Percentiles rank a stretch among this genome's conserved stretches.
Evolutionary conservation across 2,888 invertebrate genomes (phyloP).

Genomic region (Eubasilissa splendida): DNA sequence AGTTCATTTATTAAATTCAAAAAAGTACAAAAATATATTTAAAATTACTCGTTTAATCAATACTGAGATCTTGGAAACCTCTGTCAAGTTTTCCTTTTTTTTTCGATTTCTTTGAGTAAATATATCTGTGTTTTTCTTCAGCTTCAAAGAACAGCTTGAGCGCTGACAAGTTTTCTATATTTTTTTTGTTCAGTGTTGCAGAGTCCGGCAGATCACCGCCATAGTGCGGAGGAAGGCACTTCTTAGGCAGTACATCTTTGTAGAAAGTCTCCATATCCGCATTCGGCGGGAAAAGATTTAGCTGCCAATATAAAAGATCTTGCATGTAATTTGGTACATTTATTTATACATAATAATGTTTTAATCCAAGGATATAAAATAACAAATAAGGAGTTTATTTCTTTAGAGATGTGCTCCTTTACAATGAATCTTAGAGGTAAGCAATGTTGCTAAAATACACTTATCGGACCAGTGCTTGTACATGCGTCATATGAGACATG

Average conservation of each 20-base stretch:
- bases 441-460: too few relatives aligned
- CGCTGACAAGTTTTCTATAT: constrained; percentile 65
- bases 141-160: constrained; percentile 67
- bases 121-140: constrained; percentile 63
- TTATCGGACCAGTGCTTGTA: too few relatives aligned
- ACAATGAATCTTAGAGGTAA: too few relatives aligned
- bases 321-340: neutral
- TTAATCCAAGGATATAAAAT: too few relatives aligned
- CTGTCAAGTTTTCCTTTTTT: constrained; percentile 51
- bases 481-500: too few relatives aligned
- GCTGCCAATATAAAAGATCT: constrained; percentile 64
- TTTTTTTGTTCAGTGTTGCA: constrained; percentile 67
- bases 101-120: constrained; percentile 52
- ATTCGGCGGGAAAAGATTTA: constrained; percentile 75
- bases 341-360: too few relatives aligned
- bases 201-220: constrained; percentile 74
- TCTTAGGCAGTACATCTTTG: constrained; percentile 72
- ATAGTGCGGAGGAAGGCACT: constrained; percentile 75
- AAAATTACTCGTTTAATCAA: constrained; percentile 42
- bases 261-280: constrained; percentile 73
- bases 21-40: constrained; percentile 15
- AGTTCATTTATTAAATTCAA: neutral
- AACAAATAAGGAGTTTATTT: too few relatives aligned
- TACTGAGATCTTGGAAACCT: constrained; percentile 51
- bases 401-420: too few relatives aligned